phyloP scores from a whole-genome alignment of 2,888 invertebrate species.

The Habrosyne pyritoides region DNA sequence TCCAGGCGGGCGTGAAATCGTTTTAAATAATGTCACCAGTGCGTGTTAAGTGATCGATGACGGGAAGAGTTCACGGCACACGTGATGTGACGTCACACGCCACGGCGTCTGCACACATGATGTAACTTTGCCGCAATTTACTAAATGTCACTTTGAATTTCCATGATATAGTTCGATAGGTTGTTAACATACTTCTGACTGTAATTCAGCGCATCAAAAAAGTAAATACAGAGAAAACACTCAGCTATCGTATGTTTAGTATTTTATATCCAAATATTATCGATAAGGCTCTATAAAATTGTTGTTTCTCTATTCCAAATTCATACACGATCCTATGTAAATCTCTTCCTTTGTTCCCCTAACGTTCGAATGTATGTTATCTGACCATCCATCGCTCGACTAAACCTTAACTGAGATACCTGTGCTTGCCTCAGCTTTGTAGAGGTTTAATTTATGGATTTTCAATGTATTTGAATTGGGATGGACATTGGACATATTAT shows the following conservation, averaged over 20 bases:
- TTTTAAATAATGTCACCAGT: conserved; percentile 30
- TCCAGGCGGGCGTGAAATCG: conserved; percentile 33
- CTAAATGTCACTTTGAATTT: conserved; percentile 38
- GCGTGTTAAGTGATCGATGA: conserved; percentile 33
- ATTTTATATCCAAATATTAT: not conserved
- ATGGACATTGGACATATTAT: too few relatives aligned
- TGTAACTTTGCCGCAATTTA: conserved; percentile 29
- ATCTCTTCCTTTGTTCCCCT: conserved; percentile 35
- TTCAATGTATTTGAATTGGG: not conserved
- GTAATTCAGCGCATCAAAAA: not conserved
- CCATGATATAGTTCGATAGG: conserved; percentile 25
- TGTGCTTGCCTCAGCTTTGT: not conserved
- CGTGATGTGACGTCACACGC: conserved; percentile 9
- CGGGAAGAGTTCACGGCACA: conserved; percentile 10
- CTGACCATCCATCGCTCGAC: conserved; percentile 22
- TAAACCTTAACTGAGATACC: conserved; percentile 4
- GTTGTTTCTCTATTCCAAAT: conserved; percentile 1
- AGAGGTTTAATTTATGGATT: not conserved
- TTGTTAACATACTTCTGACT: conserved; percentile 2
- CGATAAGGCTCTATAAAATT: not conserved
- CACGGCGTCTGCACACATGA: conserved; percentile 25
- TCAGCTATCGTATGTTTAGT: not conserved
- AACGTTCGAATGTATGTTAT: conserved; percentile 26
- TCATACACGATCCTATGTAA: conserved; percentile 32
- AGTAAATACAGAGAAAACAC: not conserved